These are phyloP conservation scores for Pandemis cinnamomeana DNA, from an alignment of 2,888 invertebrate species.

Conservation along the genomic window DNA sequence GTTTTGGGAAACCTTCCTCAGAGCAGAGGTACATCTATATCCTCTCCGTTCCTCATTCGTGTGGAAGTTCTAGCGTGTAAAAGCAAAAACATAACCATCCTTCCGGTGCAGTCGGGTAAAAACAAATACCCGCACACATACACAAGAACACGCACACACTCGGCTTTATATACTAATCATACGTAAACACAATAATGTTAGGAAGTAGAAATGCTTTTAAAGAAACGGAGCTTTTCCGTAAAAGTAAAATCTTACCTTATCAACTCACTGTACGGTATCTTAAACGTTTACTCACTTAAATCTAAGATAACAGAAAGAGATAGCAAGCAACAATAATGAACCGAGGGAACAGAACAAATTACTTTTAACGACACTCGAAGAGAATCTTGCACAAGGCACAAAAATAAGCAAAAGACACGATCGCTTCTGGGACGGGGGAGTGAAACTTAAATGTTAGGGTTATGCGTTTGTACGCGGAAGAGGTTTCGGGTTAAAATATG, in stretches of 20 bases:
- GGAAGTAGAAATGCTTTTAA: too few species aligned
- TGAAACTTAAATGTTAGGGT: constrained; percentile 30
- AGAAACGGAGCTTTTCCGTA: not conserved
- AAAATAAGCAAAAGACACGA: constrained; percentile 29
- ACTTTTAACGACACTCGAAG: constrained; percentile 32
- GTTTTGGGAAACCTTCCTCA: too few species aligned
- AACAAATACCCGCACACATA: too few species aligned
- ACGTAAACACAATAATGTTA: too few species aligned
- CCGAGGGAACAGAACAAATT: constrained; percentile 27
- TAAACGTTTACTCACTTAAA: not conserved
- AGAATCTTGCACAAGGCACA: constrained; percentile 8
- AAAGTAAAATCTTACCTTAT: not conserved
- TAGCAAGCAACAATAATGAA: constrained; percentile 24
- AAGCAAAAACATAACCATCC: too few species aligned
- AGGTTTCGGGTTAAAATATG: not conserved
- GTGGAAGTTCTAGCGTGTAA: too few species aligned
- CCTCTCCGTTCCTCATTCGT: too few species aligned
- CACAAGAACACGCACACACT: too few species aligned
- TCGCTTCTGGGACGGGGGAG: constrained; percentile 36
- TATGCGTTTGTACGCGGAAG: constrained; percentile 12
- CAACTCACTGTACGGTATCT: not conserved
- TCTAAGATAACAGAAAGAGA: constrained; percentile 2
- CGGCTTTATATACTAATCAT: too few species aligned
- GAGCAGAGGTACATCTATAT: too few species aligned
- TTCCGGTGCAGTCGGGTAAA: too few species aligned